These are phyloP conservation scores for Lydus trimaculatus DNA, from an alignment of 2,888 invertebrate species.

Conservation along the genomic window DNA sequence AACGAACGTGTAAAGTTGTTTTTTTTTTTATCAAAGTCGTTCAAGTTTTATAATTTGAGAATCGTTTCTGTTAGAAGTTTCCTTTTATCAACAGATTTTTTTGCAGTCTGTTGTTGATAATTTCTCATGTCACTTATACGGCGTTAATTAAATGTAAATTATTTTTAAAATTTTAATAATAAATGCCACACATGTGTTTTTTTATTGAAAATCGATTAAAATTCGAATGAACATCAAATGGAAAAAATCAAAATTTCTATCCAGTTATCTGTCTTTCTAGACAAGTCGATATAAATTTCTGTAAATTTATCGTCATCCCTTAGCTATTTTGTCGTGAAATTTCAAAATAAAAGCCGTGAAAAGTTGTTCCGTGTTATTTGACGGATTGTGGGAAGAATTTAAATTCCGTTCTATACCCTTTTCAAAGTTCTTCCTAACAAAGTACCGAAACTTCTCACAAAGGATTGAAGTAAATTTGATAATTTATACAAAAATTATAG, in stretches of 20 bases:
- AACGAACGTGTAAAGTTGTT: not conserved
- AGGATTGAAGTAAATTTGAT: not conserved
- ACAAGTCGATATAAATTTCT: not conserved
- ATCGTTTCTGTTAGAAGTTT: not conserved
- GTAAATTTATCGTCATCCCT: not conserved
- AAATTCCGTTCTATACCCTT: not conserved
- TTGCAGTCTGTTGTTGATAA: not conserved
- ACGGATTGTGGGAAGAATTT: conserved; percentile 2
- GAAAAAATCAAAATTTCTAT: not conserved
- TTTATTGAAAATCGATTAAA: not conserved
- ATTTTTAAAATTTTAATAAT: not conserved
- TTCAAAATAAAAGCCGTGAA: not conserved
- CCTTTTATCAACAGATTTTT: not conserved
- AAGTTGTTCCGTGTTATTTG: conserved; percentile 1
- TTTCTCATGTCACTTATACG: not conserved
- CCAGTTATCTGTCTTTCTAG: not conserved
- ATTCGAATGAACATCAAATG: not conserved
- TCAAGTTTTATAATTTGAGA: not conserved
- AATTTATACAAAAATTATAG: not conserved
- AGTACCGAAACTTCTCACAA: conserved; percentile 1
- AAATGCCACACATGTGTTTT: too few species aligned
- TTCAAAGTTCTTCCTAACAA: not conserved
- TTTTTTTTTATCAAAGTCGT: not conserved
- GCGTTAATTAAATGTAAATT: not conserved
- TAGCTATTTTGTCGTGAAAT: not conserved